phyloP scores from a whole-genome alignment of 2,113 vertebrate species.

The Glaucomys volans region DNA sequence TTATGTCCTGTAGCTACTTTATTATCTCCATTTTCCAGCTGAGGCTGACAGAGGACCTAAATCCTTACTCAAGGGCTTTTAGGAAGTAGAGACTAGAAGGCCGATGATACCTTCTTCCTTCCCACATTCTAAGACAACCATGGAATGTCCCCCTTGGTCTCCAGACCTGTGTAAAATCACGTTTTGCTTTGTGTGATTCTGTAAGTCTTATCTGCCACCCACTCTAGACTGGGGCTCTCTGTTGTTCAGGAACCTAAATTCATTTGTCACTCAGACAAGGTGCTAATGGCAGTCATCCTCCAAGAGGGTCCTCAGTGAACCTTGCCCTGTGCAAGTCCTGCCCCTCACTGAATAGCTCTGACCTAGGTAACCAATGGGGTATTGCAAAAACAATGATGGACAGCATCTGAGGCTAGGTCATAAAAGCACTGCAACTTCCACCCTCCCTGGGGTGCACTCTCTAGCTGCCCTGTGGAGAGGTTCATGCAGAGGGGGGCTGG shows the following conservation, averaged over 20 bases:
- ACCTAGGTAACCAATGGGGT: background rate
- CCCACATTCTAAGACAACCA: background rate
- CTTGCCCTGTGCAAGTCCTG: background rate
- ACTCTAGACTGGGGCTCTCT: background rate
- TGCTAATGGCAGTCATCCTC: background rate
- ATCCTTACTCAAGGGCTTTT: background rate
- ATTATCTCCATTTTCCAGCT: background rate
- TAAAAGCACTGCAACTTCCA: background rate
- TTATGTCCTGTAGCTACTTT: background rate
- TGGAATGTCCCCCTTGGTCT: no score
- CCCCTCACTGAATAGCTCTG: background rate
- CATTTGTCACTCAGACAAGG: background rate
- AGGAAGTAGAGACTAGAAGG: background rate
- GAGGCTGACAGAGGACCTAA: background rate
- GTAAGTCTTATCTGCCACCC: background rate
- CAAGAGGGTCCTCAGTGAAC: background rate
- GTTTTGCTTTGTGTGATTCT: background rate
- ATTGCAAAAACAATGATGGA: background rate
- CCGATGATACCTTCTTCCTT: background rate
- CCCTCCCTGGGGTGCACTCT: no score
- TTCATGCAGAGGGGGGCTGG: no score
- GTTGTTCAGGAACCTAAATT: background rate
- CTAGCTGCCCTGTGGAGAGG: background rate
- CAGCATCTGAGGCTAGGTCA: background rate
- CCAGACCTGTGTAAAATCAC: background rate